Conservation (phyloP, 2,888 invertebrate species). For the Epinotia brunnichana region DNA sequence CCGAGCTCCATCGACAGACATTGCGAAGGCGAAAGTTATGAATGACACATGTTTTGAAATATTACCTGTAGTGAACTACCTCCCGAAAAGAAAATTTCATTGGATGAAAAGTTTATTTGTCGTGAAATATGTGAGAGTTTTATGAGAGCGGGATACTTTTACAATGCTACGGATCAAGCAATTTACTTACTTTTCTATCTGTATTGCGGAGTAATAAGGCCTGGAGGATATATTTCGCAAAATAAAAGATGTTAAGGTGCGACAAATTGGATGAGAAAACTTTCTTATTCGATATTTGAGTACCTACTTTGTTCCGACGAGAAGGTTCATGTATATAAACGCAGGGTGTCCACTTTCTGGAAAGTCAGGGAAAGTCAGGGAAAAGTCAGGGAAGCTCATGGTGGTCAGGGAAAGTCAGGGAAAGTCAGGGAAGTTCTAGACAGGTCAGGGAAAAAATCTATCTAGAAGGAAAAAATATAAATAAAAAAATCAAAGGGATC, state of each 20-base stretch:
- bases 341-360: too few species aligned
- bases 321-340: slow-evolving; percentile 34
- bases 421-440: too few species aligned
- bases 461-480: too few species aligned
- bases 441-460: too few species aligned
- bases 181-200: slow-evolving; percentile 74
- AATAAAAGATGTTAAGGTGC: slow-evolving; percentile 76
- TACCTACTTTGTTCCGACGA: slow-evolving; percentile 37
- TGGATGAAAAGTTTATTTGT: slow-evolving; percentile 83
- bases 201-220: slow-evolving; percentile 72
- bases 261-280: slow-evolving; percentile 79
- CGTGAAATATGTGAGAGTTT: slow-evolving; percentile 83
- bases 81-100: slow-evolving; percentile 77
- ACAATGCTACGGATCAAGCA: slow-evolving; percentile 78
- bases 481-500: too few species aligned
- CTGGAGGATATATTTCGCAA: slow-evolving; percentile 64
- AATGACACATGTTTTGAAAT: slow-evolving; percentile 85
- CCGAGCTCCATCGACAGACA: slow-evolving; percentile 82
- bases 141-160: slow-evolving; percentile 77
- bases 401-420: too few species aligned
- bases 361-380: too few species aligned
- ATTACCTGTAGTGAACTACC: slow-evolving; percentile 82
- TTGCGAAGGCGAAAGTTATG: slow-evolving; percentile 83
- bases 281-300: slow-evolving; percentile 60
- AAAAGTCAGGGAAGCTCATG: too few species aligned